Percentiles rank a stretch among this genome's conserved stretches.
These are phyloP conservation scores for Anolis sagrei DNA, from an alignment of 2,113 vertebrate species.

Conservation along the genomic window DNA sequence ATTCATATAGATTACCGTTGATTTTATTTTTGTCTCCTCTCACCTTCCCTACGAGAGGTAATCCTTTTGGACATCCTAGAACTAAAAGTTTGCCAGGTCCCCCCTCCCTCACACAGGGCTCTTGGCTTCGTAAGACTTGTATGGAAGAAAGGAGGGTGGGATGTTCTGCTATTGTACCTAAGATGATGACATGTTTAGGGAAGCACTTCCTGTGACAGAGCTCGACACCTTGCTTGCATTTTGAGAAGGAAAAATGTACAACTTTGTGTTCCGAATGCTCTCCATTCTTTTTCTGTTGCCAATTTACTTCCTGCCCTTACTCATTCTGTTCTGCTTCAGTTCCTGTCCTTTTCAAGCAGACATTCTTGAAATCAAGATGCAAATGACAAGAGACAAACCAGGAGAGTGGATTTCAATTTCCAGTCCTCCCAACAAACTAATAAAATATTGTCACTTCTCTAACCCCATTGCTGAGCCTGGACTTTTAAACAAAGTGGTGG, in stretches of 20 bases:
- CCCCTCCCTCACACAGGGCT: background rate
- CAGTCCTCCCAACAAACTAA: constrained; percentile 35
- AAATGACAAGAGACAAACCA: constrained; percentile 7
- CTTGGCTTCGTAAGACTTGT: background rate
- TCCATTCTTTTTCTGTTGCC: constrained; percentile 1
- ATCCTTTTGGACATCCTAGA: background rate
- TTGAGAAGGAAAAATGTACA: background rate
- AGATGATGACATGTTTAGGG: background rate
- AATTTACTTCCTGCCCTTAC: background rate
- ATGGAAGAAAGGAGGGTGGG: background rate
- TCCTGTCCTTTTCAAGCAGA: constrained; percentile 14
- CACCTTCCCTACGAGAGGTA: background rate
- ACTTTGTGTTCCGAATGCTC: background rate
- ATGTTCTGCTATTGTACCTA: background rate
- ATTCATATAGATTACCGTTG: background rate
- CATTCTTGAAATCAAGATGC: constrained; percentile 12
- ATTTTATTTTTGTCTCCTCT: background rate
- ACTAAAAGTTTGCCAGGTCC: background rate
- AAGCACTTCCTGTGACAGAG: too few species aligned
- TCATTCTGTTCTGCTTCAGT: background rate
- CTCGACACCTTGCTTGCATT: too few species aligned
- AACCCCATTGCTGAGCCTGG: background rate
- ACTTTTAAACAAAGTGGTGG: background rate
- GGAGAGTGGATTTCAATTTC: background rate
- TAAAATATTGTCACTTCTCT: constrained; percentile 50